phyloP scores from a whole-genome alignment of 2,888 invertebrate species.

The Rhagonycha fulva region DNA sequence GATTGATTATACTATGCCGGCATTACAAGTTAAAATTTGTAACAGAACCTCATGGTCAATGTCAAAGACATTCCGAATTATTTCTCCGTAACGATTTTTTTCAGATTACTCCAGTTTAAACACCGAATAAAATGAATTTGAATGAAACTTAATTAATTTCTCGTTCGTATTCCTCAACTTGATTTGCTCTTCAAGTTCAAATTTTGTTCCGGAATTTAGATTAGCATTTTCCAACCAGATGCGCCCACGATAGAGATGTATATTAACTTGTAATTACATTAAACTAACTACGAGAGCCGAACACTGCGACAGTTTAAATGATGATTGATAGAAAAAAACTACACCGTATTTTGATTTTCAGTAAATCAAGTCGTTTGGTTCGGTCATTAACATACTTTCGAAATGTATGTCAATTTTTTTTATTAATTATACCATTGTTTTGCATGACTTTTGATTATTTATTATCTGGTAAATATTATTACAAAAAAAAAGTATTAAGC shows the following conservation, averaged over 20 bases:
- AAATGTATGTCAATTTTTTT: neutral
- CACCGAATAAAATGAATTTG: constrained; percentile 11
- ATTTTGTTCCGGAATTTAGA: constrained; percentile 44
- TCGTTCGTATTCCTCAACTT: constrained; percentile 34
- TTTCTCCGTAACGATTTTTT: constrained; percentile 10
- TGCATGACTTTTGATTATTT: neutral
- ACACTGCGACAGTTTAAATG: constrained; percentile 52
- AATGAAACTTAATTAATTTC: constrained; percentile 35
- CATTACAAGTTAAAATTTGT: constrained; percentile 51
- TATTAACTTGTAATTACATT: constrained; percentile 54
- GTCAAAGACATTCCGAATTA: constrained; percentile 31
- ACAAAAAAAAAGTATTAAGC: neutral
- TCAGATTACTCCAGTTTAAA: neutral
- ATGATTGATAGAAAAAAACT: constrained; percentile 52
- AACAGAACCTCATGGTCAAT: constrained; percentile 35
- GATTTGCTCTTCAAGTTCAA: constrained; percentile 32
- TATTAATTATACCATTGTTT: neutral
- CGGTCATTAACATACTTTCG: neutral
- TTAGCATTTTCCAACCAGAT: constrained; percentile 52
- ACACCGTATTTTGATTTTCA: constrained; percentile 18
- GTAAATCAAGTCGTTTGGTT: constrained; percentile 2
- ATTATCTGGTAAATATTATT: neutral
- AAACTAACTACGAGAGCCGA: constrained; percentile 49
- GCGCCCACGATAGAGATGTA: constrained; percentile 51
- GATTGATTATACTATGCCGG: constrained; percentile 49